phyloP scores from a whole-genome alignment of 1,140 invertebrate genomes.

The Pentalonia nigronervosa region DNA sequence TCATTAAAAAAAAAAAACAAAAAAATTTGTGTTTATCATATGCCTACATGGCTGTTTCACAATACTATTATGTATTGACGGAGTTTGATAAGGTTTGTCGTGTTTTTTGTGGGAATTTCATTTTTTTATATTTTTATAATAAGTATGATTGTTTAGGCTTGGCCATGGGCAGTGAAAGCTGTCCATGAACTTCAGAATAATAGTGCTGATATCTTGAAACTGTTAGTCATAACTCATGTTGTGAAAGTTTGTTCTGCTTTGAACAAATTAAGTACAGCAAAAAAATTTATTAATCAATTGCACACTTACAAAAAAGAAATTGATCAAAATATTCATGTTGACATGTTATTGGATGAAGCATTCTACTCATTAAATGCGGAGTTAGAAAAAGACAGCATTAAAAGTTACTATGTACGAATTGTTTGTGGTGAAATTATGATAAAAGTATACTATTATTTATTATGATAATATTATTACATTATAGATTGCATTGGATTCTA shows the following conservation, averaged over 20 bases:
- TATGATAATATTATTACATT: slow-evolving; percentile 53
- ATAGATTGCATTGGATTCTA: slow-evolving; percentile 78
- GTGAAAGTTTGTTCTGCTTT: slow-evolving; percentile 38
- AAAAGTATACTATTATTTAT: background rate
- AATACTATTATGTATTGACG: too few relatives aligned
- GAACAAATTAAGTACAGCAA: slow-evolving; percentile 35
- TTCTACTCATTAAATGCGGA: slow-evolving; percentile 35
- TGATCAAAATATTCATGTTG: slow-evolving; percentile 26
- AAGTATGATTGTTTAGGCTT: background rate
- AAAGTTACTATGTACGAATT: slow-evolving; percentile 51
- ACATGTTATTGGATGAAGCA: slow-evolving; percentile 41
- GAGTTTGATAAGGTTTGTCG: slow-evolving; percentile 22
- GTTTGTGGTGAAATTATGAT: background rate
- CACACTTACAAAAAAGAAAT: slow-evolving; percentile 26
- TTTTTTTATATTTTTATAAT: background rate
- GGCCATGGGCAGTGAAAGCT: slow-evolving; percentile 41
- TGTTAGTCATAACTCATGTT: slow-evolving; percentile 1
- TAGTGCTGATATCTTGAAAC: background rate
- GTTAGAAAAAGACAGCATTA: slow-evolving; percentile 44
- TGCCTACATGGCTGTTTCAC: slow-evolving; percentile 36
- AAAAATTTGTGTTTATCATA: slow-evolving; percentile 24
- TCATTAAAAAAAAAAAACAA: background rate
- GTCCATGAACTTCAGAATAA: slow-evolving; percentile 32
- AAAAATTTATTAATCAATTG: slow-evolving; percentile 44
- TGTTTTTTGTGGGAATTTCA: background rate